Evolutionary conservation across 2,113 vertebrate genomes (phyloP).

Genomic region (Siniperca knerii): DNA sequence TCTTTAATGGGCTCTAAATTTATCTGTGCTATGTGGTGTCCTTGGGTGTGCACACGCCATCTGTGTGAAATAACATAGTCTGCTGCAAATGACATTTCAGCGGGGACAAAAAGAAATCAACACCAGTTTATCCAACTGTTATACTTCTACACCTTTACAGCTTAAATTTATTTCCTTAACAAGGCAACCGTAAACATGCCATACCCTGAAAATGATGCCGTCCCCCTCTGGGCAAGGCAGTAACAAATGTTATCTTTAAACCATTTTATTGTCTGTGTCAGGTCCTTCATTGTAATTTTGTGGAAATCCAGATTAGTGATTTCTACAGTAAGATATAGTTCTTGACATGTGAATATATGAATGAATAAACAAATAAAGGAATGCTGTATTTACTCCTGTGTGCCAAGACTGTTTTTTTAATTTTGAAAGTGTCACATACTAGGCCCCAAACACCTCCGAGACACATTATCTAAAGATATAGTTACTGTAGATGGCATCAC

Average conservation of each 20-base stretch:
- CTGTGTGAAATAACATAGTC: constrained; percentile 32
- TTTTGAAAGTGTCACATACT: not conserved
- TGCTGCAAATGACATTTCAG: constrained; percentile 24
- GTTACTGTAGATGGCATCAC: no score
- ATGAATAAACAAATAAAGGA: not conserved
- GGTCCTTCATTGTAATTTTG: not conserved
- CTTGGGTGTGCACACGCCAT: constrained; percentile 42
- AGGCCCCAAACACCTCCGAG: no score
- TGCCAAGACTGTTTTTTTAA: not conserved
- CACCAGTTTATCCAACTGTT: constrained; percentile 24
- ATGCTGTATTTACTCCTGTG: not conserved
- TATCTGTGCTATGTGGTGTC: constrained; percentile 18
- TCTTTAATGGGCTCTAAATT: constrained; percentile 39
- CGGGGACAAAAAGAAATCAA: not conserved
- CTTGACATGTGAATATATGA: not conserved
- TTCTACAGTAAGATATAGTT: not conserved
- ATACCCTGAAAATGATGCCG: not conserved
- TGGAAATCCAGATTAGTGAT: not conserved
- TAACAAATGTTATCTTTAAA: not conserved
- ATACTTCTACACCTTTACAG: constrained; percentile 13
- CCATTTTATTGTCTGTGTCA: not conserved
- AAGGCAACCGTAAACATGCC: constrained; percentile 10
- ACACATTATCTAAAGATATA: no score
- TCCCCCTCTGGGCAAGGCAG: not conserved
- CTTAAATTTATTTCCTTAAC: constrained; percentile 28